Evolutionary conservation across 2,797 vertebrate genomes (phyloP).

Genomic region (Dallia pectoralis): DNA sequence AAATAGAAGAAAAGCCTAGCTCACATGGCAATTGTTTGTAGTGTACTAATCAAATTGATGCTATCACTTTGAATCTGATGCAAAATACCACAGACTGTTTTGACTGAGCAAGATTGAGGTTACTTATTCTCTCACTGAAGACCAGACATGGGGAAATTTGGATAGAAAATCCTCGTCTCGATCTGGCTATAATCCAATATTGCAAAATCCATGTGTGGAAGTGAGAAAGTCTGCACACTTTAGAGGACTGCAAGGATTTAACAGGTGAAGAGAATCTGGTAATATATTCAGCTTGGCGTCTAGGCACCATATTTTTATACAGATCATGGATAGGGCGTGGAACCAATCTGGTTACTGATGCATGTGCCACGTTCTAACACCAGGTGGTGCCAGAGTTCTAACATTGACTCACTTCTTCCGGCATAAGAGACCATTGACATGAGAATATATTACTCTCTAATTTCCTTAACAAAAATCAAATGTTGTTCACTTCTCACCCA

Average conservation of each 20-base stretch:
- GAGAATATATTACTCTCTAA: too few species aligned
- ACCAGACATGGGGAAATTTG: not conserved
- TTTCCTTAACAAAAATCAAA: too few species aligned
- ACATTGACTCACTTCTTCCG: not conserved
- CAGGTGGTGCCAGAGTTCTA: conserved; percentile 63
- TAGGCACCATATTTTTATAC: too few species aligned
- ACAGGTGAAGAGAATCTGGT: too few species aligned
- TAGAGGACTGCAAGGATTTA: too few species aligned
- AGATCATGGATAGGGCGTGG: too few species aligned
- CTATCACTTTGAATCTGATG: conserved; percentile 46
- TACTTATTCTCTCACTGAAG: not conserved
- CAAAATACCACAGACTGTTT: conserved; percentile 42
- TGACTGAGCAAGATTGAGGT: not conserved
- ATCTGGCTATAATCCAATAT: not conserved
- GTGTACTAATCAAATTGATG: conserved; percentile 24
- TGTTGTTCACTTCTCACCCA: too few species aligned
- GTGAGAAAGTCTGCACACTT: not conserved
- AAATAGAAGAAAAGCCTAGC: not conserved
- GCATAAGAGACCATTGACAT: not conserved
- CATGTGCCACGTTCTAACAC: conserved; percentile 39
- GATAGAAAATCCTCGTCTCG: not conserved
- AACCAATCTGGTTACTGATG: not conserved
- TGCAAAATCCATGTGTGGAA: not conserved
- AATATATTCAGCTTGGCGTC: too few species aligned
- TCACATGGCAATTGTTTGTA: not conserved